phyloP scores from a whole-genome alignment of 2,888 invertebrate species.

The Imbricaverruca yamaguchii region DNA sequence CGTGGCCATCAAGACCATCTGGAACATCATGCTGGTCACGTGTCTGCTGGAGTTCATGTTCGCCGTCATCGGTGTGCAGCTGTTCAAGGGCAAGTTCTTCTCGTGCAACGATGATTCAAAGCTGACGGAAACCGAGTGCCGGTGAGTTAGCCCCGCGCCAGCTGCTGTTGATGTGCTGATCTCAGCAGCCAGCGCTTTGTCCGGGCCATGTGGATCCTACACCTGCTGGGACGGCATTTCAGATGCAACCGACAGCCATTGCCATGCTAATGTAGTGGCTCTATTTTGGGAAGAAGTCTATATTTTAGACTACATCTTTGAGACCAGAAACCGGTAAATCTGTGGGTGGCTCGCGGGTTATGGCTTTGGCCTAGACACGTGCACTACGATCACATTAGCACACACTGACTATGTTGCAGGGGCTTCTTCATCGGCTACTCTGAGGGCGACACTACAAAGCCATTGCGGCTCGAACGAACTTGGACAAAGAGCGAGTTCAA shows the following conservation, averaged over 20 bases:
- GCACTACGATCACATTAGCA: too few species aligned
- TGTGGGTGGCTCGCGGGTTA: too few species aligned
- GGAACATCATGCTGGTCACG: slow-evolving; percentile 99
- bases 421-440: slow-evolving; percentile 87
- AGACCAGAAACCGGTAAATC: too few species aligned
- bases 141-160: slow-evolving; percentile 27
- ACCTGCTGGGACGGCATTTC: too few species aligned
- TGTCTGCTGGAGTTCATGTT: slow-evolving; percentile 99
- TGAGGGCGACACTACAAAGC: slow-evolving; percentile 72
- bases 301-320: too few species aligned
- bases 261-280: too few species aligned
- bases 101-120: slow-evolving; percentile 90
- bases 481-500: slow-evolving; percentile 91
- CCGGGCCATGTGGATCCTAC: too few species aligned
- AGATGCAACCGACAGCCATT: too few species aligned
- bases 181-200: too few species aligned
- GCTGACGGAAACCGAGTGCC: slow-evolving; percentile 58
- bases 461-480: slow-evolving; percentile 61
- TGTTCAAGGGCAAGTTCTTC: slow-evolving; percentile 99
- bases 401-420: slow-evolving; percentile 48
- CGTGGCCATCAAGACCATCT: slow-evolving; percentile 97
- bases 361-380: too few species aligned
- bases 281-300: too few species aligned
- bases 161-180: too few species aligned
- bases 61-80: slow-evolving; percentile 99